Base-by-base conservation (phyloP, 2,888 invertebrate species). In the Hydraecia micacea region DNA sequence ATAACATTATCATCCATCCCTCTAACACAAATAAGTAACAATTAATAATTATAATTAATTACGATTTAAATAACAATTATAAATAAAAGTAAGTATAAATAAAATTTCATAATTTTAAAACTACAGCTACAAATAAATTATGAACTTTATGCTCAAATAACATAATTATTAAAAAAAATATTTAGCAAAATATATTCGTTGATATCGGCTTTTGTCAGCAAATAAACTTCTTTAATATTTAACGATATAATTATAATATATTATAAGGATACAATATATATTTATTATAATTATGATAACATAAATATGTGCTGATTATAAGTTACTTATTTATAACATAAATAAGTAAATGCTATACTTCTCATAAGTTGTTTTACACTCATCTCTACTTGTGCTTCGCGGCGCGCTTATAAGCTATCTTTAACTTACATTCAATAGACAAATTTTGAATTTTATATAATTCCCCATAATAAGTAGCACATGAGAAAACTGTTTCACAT, bases 311-410 rank as follows among this genome's bases (percentile, higher is more conserved):
- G 55, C 66, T 36, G 13, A 42, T 42, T 60, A 67, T 55, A 55
- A 46, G 8, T 28, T 32, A 77, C 46, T 46, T 49, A 63, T 36
- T 4, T 65, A 13, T 39, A 58, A 39, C 65, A 68, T 36, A 73
- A n/a, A 18, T 67, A 66, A 71, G 49, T 71, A 52, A 55, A 63
- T 21, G 11, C 21, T 68, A 2, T 52, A 18, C 21, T 42, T 52
- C 15, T 68, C 32, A 42, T 25, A 52, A 13, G 36, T 46, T 83
- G 68, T 60, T 63, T 60, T 25, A 55, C 65, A 65, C 60, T 79
- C 63, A 62, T 55, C 42, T 21, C 65, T 81, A 81, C 18, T 81
- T 84, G 83, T 84, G 81, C 81, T 85, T 81, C 13, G 85, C 85
- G 74, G 77, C 83, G 69, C 69, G 72, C 55, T 77, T 81, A 32